phyloP scores from a whole-genome alignment of 2,888 invertebrate genomes.

The Laothoe populi region DNA sequence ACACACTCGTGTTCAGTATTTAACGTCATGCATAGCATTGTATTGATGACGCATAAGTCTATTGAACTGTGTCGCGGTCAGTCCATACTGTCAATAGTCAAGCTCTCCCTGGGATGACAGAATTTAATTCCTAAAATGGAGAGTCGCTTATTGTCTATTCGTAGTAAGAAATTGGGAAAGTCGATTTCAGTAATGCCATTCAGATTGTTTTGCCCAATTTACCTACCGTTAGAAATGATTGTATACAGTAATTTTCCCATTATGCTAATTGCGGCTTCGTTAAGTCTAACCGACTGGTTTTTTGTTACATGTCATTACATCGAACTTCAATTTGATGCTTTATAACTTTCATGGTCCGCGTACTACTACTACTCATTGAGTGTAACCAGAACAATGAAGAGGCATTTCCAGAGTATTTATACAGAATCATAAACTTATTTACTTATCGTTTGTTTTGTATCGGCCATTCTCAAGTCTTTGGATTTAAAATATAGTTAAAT shows the following conservation, averaged over 20 bases:
- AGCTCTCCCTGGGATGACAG: not conserved
- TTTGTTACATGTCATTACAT: constrained; percentile 1
- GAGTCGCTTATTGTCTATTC: not conserved
- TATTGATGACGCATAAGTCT: not conserved
- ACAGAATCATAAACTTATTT: too few species aligned
- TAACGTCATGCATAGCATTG: not conserved
- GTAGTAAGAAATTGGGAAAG: not conserved
- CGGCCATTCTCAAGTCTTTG: too few species aligned
- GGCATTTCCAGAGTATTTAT: too few species aligned
- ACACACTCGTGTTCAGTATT: not conserved
- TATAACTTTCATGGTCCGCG: constrained; percentile 3
- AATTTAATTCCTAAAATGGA: not conserved
- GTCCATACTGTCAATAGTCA: not conserved
- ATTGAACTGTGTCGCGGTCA: not conserved
- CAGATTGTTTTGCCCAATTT: not conserved
- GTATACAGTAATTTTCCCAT: not conserved
- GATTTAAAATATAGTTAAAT: too few species aligned
- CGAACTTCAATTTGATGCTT: not conserved
- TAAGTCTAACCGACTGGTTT: not conserved
- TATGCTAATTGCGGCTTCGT: constrained; percentile 6
- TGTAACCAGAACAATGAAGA: too few species aligned
- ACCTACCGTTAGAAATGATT: constrained; percentile 4
- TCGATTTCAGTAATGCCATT: too few species aligned
- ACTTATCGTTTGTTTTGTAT: too few species aligned
- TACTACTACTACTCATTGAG: not conserved